Base-by-base conservation (phyloP, 2,888 invertebrate genomes). In the Oscheius sp. region DNA sequence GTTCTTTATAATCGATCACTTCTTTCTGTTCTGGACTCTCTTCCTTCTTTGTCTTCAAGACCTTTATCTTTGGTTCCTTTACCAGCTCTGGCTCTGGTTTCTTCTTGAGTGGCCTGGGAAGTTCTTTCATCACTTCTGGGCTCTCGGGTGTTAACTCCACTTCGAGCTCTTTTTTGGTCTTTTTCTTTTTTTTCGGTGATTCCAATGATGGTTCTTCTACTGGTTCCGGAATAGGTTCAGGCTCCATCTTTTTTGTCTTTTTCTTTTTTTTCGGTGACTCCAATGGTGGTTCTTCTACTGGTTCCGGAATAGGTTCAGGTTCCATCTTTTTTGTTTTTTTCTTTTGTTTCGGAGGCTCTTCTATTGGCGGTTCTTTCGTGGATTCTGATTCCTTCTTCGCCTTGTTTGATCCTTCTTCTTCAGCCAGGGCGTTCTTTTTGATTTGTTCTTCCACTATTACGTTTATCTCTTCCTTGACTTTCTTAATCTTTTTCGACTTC, bases 321-420 rank as follows among this genome's bases (percentile, higher is more conserved):
- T 72, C 72, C n/a, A 69, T 59, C 30, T 63, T 45, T 12, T 71
- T 67, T 41, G 71, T 44, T 41, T 26, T n/a, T 44, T 59, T 38
- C 14, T 24, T 51, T 24, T 59, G 24, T 28, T 50, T 51, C 12
- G 41, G 41, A 4, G 14, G 41, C 12, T 41, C 20, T 14, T 3
- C 2, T 2, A 41, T 30, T 22, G 12, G 6, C 26, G 22, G 1
- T 12, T 28, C 50, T 12, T 26, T 14, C 17, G 50, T n/a, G n/a
- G n/a, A n/a, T n/a, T n/a, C n/a, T 12, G 14, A 24, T 30, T 17
- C 17, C 5, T 63, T 22, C 59, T 66, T 24, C 20, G 41, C 50
- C 30, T 66, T 26, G 6, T 22, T 45, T 4, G 20, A 36, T 14
- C 9, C 2, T n/a, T 44, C 17, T 38, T 20, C 20, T 14, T 36